Base-by-base conservation (phyloP, 2,113 vertebrate species). In the Microcebus tavaratra region DNA sequence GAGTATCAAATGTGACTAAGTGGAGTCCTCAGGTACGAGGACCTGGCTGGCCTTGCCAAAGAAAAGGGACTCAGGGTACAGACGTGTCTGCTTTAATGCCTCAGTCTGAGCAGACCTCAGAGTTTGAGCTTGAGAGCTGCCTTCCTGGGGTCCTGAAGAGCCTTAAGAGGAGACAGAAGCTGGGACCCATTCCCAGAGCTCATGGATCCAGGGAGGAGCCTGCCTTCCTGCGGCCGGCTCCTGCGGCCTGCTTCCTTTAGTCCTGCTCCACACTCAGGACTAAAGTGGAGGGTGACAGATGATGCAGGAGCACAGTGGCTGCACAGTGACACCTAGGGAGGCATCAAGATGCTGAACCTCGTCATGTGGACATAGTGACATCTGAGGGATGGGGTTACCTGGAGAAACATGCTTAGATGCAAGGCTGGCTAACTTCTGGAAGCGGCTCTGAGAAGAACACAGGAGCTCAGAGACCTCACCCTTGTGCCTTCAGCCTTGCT, bases 401-500 rank as follows among this genome's bases (percentile, higher is more conserved):
- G 4, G 53, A 78, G 65, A 55, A 88, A 65, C 29, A 42, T 48
- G 23, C 31, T 75, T 3, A 25, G 39, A 6, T 27, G 27, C 20
- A 20, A 17, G 6, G 13, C 34, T n/a, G 11, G 18, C 36, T 48
- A 23, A 50, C 21, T 55, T 70, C 23, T 12, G 15, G 20, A 50
- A 18, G 50, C n/a, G 68, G 6, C 2, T 18, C 20, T 31, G 17
- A 48, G 27, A 20, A 29, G 10, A 29, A 29, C 27, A 25, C 39
- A 0, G 29, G n/a, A 63, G 15, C 8, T 0, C 3, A 14, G 34
- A 34, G 10, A 48, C 29, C 13, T 31, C 14, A 53, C 70, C 2
- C 15, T 61, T 14, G 8, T 42, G 11, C 23, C 23, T 34, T 39
- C 21, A n/a, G 75, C 27, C 15, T 75, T 11, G 39, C 3, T 1